Percentiles rank a stretch among this genome's conserved stretches.
phyloP scores from a whole-genome alignment of 1,140 invertebrate species.

The Zeugodacus cucurbitae region DNA sequence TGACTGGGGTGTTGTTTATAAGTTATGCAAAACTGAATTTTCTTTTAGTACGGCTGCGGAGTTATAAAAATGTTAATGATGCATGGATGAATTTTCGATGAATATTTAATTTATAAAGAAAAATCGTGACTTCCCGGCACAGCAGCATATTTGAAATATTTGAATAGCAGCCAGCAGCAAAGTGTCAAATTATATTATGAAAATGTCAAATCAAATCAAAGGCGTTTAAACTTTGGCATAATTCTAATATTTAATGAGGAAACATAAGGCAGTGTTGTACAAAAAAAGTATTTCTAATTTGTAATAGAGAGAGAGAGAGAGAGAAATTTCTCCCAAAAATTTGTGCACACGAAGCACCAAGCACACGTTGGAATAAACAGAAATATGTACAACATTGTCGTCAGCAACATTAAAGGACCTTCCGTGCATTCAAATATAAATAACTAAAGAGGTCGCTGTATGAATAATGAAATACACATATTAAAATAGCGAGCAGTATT shows the following conservation, averaged over 20 bases:
- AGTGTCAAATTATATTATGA: not conserved
- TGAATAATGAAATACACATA: slow-evolving; percentile 1
- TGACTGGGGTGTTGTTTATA: not conserved
- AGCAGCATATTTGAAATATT: not conserved
- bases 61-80: not conserved
- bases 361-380: not conserved
- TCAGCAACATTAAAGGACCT: not conserved
- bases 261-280: not conserved
- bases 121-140: not conserved
- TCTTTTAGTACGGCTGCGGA: no score
- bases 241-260: not conserved
- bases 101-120: not conserved
- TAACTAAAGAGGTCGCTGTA: not conserved
- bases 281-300: not conserved
- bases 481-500: not conserved
- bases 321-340: no score
- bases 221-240: not conserved
- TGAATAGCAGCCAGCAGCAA: not conserved
- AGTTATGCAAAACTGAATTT: not conserved
- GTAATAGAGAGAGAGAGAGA: no score
- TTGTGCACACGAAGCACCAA: not conserved
- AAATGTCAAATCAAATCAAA: not conserved
- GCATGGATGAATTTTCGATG: not conserved
- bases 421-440: not conserved
- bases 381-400: not conserved